Base-by-base conservation (phyloP, 2,113 vertebrate species). In the Terrapene triunguis region DNA sequence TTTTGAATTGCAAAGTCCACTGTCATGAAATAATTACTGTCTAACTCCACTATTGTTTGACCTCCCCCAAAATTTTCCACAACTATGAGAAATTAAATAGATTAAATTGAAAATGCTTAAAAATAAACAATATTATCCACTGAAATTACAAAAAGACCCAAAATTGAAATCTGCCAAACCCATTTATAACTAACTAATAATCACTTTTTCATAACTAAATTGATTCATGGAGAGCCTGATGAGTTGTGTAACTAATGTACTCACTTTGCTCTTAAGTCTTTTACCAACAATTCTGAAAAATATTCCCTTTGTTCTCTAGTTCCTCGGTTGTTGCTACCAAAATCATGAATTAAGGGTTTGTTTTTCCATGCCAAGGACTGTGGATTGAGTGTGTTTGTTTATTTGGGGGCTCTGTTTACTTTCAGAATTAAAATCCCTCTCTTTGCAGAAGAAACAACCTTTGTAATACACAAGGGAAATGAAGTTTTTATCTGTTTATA, bases 401-500 rank as follows among this genome's bases (percentile, higher is more conserved):
- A 25, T 44, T 89, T 95, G 79, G 29, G 32, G 38, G 7, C 22
- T 79, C 29, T 24, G 44, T 62, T 47, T 3, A 22, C 1, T 13
- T 32, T 35, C n/a, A n/a, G 53, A 82, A 35, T 90, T 80, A 96
- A 90, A 94, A 88, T 27, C 84, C 21, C 47, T 54, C 7, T 92
- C 22, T 55, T 95, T 92, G 38, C 8, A 90, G 19, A 32, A 95
- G 93, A 87, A 38, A 38, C 69, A 59, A 12, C 80, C 48, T 88
- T 89, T 48, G 85, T 80, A 93, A 84, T 88, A 93, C 93, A 89
- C 86, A 42, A 69, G 44, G 62, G 72, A 89, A 69, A 47, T 42
- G 89, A n/a, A 65, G 13, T n/a, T 62, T n/a, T 17, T 50, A 62
- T 44, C 35, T 47, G 53, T 86, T 59, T 47, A 72, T 48, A 59